Conservation (phyloP, 92 coral and sea anemone genomes). For the Palythoa grandis region DNA sequence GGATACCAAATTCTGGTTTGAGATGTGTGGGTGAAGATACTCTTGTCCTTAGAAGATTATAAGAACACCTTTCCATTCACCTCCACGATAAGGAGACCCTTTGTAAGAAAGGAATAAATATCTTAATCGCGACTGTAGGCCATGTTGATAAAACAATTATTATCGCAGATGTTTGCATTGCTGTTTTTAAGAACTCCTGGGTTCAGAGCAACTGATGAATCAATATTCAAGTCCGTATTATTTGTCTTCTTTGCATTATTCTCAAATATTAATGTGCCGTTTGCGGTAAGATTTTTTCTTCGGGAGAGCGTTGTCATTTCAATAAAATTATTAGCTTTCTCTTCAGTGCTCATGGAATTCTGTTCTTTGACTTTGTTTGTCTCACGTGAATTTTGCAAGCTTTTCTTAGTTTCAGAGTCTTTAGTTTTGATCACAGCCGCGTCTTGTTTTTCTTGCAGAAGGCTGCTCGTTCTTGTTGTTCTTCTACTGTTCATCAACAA, state of each 20-base stretch:
- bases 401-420: not conserved
- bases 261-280: not conserved
- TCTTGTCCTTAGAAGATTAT: too few species aligned
- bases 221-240: not conserved
- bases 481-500: not conserved
- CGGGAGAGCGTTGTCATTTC: not conserved
- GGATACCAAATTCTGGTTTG: too few species aligned
- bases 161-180: too few species aligned
- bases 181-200: too few species aligned
- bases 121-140: too few species aligned
- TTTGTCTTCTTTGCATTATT: not conserved
- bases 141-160: too few species aligned
- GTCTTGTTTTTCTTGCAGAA: not conserved
- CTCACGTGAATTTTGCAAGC: too few species aligned
- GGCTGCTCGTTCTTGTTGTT: conserved; percentile 1
- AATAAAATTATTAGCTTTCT: not conserved
- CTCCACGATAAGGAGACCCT: too few species aligned
- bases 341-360: not conserved
- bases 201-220: not conserved
- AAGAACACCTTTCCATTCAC: too few species aligned
- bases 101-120: too few species aligned
- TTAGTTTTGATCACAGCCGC: not conserved
- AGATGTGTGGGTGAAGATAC: too few species aligned
- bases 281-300: not conserved
- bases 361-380: too few species aligned